A percentile compares a stretch with the other conserved stretches of the same genome.
Evolutionary conservation across 2,888 invertebrate species (phyloP).

Genomic region (Thereva nobilitata): DNA sequence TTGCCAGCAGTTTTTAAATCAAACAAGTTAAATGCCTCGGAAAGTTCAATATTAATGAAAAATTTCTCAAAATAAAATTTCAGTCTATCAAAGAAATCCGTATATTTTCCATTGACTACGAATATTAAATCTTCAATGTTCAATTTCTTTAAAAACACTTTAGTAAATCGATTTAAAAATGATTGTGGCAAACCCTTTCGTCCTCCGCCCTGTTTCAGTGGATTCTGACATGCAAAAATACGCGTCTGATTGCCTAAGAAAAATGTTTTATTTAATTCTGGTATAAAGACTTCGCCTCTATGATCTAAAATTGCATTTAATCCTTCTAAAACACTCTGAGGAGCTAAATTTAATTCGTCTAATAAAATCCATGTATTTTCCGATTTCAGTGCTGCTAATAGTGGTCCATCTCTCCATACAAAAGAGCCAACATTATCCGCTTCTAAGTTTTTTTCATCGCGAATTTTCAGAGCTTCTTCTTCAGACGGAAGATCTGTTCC

Average conservation of each 20-base stretch:
- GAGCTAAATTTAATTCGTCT: slow-evolving; percentile 97
- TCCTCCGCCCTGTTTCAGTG: slow-evolving; percentile 92
- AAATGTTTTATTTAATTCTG: slow-evolving; percentile 89
- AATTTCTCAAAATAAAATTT: slow-evolving; percentile 45
- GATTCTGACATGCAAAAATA: slow-evolving; percentile 98
- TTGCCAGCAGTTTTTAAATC: slow-evolving; percentile 1
- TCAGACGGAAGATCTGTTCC: slow-evolving; percentile 96
- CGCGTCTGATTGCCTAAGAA: slow-evolving; percentile 75
- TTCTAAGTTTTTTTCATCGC: slow-evolving; percentile 45
- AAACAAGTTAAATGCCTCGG: slow-evolving; percentile 37
- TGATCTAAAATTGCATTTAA: slow-evolving; percentile 98
- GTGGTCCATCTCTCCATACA: slow-evolving; percentile 94
- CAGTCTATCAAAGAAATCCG: slow-evolving; percentile 48
- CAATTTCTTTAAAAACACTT: slow-evolving; percentile 73
- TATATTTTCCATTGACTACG: slow-evolving; percentile 54
- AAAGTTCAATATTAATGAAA: slow-evolving; percentile 38
- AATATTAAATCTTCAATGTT: slow-evolving; percentile 67
- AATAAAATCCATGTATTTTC: slow-evolving; percentile 92
- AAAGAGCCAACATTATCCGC: slow-evolving; percentile 76
- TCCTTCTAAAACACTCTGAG: slow-evolving; percentile 97
- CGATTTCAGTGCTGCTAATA: slow-evolving; percentile 87
- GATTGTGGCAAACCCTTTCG: slow-evolving; percentile 94
- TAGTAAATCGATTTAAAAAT: slow-evolving; percentile 95
- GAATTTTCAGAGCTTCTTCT: slow-evolving; percentile 62
- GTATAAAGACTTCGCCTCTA: slow-evolving; percentile 91